These are phyloP conservation scores for Sinocyclocheilus grahami DNA, from an alignment of 2,113 vertebrate genomes.

Conservation along the genomic window DNA sequence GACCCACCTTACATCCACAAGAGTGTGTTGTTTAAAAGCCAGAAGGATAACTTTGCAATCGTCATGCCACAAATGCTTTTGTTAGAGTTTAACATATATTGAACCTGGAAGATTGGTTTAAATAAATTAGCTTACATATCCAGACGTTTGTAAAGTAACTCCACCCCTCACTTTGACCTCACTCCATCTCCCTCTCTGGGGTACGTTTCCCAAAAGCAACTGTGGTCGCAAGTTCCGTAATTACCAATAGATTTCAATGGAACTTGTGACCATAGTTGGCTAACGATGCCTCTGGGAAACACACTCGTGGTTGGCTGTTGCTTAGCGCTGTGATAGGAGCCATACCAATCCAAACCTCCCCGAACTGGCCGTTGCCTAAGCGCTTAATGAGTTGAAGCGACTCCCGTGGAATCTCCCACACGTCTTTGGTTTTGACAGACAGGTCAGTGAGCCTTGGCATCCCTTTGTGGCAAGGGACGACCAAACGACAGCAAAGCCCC, in stretches of 20 bases:
- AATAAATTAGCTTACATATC: background rate
- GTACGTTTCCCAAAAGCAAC: background rate
- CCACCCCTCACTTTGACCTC: slow-evolving; percentile 41
- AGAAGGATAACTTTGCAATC: background rate
- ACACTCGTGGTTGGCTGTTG: slow-evolving; percentile 46
- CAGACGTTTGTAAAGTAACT: background rate
- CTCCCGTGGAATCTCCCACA: slow-evolving; percentile 98
- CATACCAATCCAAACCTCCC: slow-evolving; percentile 99
- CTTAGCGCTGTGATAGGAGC: slow-evolving; percentile 66
- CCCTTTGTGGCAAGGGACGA: slow-evolving; percentile 96
- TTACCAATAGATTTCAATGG: background rate
- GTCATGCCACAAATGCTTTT: background rate
- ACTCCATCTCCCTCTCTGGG: slow-evolving; percentile 74
- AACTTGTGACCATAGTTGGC: background rate
- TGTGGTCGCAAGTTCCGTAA: background rate
- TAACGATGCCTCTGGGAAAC: background rate
- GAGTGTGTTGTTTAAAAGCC: background rate
- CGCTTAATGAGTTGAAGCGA: slow-evolving; percentile 97
- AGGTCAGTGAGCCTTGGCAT: slow-evolving; percentile 97
- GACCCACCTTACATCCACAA: background rate
- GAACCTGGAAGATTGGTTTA: background rate
- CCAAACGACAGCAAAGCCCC: slow-evolving; percentile 96
- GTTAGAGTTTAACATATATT: background rate
- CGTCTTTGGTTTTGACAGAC: slow-evolving; percentile 99
- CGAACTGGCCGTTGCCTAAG: slow-evolving; percentile 98